phyloP scores from a whole-genome alignment of 2,797 vertebrate genomes.

The Arctocebus calabarensis region DNA sequence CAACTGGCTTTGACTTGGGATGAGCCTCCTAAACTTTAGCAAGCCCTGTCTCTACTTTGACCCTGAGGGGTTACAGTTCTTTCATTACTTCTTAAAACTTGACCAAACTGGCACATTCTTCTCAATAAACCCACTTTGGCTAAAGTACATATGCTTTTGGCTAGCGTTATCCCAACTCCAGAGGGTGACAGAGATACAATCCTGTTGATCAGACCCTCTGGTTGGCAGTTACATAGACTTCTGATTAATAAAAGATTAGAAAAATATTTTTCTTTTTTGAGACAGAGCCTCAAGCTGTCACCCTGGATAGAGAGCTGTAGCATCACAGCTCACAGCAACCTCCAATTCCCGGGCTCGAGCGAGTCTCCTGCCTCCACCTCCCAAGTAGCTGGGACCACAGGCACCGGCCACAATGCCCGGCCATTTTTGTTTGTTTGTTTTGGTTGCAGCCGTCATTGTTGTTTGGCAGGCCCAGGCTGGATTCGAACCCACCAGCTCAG shows the following conservation, averaged over 20 bases:
- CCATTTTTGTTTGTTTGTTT: no score
- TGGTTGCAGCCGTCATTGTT: no score
- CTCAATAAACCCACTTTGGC: background rate
- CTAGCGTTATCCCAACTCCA: background rate
- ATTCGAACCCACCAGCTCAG: no score
- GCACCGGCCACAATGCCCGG: no score
- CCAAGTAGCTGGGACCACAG: no score
- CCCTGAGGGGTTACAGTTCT: background rate
- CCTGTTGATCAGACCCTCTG: background rate
- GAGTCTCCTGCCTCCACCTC: no score
- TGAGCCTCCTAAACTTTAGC: background rate
- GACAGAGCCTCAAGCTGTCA: no score
- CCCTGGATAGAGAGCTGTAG: no score
- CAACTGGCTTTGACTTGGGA: background rate
- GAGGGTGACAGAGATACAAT: background rate
- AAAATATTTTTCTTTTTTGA: no score
- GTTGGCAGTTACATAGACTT: background rate
- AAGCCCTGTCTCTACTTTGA: background rate
- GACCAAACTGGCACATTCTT: background rate
- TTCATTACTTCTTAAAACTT: slow-evolving; percentile 9
- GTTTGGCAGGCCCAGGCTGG: no score
- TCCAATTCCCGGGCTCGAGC: no score
- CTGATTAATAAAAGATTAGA: background rate
- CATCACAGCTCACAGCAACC: no score
- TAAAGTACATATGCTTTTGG: background rate